Conservation (phyloP, 2,888 invertebrate species). For the Chydorus sphaericus region DNA sequence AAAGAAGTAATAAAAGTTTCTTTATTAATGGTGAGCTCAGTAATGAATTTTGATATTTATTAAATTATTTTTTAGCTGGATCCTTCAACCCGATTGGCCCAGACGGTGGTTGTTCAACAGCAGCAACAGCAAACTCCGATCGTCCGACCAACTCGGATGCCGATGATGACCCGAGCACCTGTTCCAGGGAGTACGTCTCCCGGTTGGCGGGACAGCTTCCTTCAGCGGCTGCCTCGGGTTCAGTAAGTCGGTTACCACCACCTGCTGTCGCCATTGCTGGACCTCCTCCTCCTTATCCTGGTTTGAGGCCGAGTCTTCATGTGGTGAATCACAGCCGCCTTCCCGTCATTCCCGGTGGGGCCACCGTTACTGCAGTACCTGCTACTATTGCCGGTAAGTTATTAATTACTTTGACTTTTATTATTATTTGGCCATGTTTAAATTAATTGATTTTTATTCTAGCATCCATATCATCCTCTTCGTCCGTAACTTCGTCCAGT, state of each 20-base stretch:
- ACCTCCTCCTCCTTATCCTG: not conserved
- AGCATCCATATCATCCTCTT: not conserved
- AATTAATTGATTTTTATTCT: not conserved
- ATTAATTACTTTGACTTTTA: not conserved
- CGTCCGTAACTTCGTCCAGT: constrained; percentile 3
- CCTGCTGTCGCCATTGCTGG: not conserved
- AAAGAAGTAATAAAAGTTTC: too few species aligned
- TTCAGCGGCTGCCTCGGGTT: not conserved
- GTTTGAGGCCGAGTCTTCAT: not conserved
- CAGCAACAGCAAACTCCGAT: constrained; percentile 8
- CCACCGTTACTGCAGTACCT: constrained; percentile 10
- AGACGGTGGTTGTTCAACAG: constrained; percentile 8
- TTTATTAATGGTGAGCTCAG: too few species aligned
- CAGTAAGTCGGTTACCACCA: not conserved
- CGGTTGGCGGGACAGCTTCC: not conserved
- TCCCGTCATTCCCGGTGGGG: constrained; percentile 10
- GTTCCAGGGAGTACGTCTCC: not conserved
- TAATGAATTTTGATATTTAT: too few species aligned
- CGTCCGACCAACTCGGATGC: not conserved
- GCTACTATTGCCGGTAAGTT: constrained; percentile 3
- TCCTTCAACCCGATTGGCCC: not conserved
- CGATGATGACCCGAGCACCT: not conserved
- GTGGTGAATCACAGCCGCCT: not conserved
- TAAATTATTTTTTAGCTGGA: not conserved
- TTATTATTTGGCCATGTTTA: not conserved